Conservation (phyloP, 2,888 invertebrate genomes). For the Chymomyza amoena region DNA sequence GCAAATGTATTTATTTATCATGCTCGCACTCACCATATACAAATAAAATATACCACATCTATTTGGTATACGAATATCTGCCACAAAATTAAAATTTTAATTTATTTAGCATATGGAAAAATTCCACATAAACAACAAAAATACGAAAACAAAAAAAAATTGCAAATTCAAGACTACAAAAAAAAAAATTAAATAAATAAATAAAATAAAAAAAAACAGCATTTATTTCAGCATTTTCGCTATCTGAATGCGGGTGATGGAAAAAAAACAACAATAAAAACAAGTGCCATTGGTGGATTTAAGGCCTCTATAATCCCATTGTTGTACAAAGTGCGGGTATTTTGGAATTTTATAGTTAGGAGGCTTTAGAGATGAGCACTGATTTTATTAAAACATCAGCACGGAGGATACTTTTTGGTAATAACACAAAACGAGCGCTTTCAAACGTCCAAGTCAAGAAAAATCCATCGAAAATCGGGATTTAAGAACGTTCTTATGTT, state of each 20-base stretch:
- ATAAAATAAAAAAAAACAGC: slow-evolving; percentile 33
- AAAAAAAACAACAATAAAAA: slow-evolving; percentile 20
- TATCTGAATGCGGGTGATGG: slow-evolving; percentile 25
- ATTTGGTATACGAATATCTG: slow-evolving; percentile 15
- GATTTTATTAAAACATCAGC: background rate
- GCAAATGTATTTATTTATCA: slow-evolving; percentile 43
- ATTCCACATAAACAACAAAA: slow-evolving; percentile 44
- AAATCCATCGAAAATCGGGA: too few relatives aligned
- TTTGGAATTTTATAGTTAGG: background rate
- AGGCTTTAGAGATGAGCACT: background rate
- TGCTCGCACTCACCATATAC: slow-evolving; percentile 15
- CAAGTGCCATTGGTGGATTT: slow-evolving; percentile 48
- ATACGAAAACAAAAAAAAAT: slow-evolving; percentile 16
- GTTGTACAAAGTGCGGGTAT: slow-evolving; percentile 3
- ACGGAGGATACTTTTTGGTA: background rate
- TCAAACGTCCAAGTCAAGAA: too few relatives aligned
- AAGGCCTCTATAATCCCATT: slow-evolving; percentile 37
- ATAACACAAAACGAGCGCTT: too few relatives aligned
- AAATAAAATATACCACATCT: slow-evolving; percentile 7
- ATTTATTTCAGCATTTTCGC: slow-evolving; percentile 42
- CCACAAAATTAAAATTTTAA: slow-evolving; percentile 53
- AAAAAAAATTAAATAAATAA: slow-evolving; percentile 35
- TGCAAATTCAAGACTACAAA: slow-evolving; percentile 2
- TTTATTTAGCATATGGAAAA: slow-evolving; percentile 62
- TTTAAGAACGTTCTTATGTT: too few relatives aligned